These are phyloP conservation scores for Liposcelis brunnea DNA, from an alignment of 2,888 invertebrate species.

Conservation along the genomic window DNA sequence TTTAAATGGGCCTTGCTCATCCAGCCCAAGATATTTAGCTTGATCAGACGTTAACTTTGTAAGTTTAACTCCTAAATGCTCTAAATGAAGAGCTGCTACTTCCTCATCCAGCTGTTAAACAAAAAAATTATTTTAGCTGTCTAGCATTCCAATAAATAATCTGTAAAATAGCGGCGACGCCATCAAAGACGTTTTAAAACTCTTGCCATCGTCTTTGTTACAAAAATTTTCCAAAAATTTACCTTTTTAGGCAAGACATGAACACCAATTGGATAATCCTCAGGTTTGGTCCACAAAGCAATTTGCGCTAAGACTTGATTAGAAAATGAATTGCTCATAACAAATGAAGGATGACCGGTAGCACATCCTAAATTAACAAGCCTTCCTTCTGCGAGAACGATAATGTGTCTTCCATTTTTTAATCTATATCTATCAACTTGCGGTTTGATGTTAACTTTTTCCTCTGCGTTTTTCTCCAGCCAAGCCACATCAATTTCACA, in stretches of 20 bases:
- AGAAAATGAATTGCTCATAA: constrained; percentile 98
- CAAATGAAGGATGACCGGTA: constrained; percentile 96
- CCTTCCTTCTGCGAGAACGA: constrained; percentile 89
- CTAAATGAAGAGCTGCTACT: constrained; percentile 88
- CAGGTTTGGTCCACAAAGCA: constrained; percentile 87
- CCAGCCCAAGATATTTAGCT: constrained; percentile 76
- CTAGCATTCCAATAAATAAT: no score
- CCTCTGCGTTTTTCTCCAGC: constrained; percentile 75
- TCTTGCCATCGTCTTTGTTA: constrained; percentile 6
- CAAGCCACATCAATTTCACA: constrained; percentile 94
- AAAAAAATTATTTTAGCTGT: constrained; percentile 4
- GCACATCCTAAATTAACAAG: constrained; percentile 97
- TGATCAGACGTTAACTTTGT: constrained; percentile 77
- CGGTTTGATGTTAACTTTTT: constrained; percentile 87
- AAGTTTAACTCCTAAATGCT: constrained; percentile 89
- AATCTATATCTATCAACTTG: constrained; percentile 87
- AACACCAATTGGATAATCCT: constrained; percentile 71
- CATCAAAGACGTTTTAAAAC: no score
- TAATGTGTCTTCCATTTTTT: constrained; percentile 77
- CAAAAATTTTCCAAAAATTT: constrained; percentile 13
- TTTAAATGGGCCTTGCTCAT: constrained; percentile 83
- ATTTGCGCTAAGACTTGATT: constrained; percentile 99
- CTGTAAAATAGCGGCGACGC: no score
- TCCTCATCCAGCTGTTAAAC: constrained; percentile 68
- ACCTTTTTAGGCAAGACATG: constrained; percentile 85